These are phyloP conservation scores for Dione vanillae DNA, from an alignment of 2,888 invertebrate species.

Conservation along the genomic window DNA sequence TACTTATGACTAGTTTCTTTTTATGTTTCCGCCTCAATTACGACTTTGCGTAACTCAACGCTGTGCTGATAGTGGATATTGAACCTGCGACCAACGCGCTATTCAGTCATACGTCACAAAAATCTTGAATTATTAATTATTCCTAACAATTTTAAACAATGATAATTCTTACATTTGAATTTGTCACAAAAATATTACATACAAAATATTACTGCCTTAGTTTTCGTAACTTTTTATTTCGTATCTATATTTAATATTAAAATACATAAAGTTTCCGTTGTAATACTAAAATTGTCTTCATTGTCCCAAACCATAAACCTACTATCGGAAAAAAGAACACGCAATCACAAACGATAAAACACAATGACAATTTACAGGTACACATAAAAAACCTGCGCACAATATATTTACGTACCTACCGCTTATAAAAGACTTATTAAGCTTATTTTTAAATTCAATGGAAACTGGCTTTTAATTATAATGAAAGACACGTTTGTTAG, in stretches of 20 bases:
- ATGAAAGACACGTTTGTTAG: neutral
- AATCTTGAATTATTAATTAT: neutral
- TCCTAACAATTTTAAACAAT: neutral
- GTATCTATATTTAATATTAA: neutral
- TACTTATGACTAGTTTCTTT: too few species aligned
- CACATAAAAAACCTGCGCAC: conserved; percentile 46
- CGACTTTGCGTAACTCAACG: too few species aligned
- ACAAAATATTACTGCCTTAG: too few species aligned
- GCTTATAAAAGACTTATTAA: conserved; percentile 32
- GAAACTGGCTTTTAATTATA: conserved; percentile 19
- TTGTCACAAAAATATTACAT: too few species aligned
- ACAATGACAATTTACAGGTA: conserved; percentile 51
- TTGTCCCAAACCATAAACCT: conserved; percentile 57
- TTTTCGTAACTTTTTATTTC: too few species aligned
- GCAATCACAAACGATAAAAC: conserved; percentile 60
- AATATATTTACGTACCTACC: conserved; percentile 40
- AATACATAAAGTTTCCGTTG: neutral
- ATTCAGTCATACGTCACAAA: neutral
- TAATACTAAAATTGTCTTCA: conserved; percentile 61
- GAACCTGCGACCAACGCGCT: neutral
- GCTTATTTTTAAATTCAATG: conserved; percentile 30
- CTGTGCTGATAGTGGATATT: neutral
- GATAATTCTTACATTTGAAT: too few species aligned
- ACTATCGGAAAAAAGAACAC: conserved; percentile 55
- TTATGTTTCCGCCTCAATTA: too few species aligned